Base-by-base conservation (phyloP, 1,140 invertebrate species). In the Cryptotermes secundus region DNA sequence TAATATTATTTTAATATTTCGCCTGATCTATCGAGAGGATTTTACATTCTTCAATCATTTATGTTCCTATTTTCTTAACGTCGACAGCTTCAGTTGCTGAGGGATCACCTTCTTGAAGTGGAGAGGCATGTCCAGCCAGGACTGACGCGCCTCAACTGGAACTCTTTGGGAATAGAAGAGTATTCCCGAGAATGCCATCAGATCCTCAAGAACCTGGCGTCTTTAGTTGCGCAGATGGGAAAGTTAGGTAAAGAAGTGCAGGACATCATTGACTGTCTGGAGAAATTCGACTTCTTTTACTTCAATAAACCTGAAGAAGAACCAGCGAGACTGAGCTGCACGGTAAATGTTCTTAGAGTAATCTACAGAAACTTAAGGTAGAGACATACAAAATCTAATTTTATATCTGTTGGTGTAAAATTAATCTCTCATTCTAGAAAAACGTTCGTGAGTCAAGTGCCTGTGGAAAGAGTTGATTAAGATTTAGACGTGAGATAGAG, bases 61-160 rank as follows among this genome's bases (percentile, higher is more conserved):
- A 16, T 81, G 83, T 80, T 24, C 34, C 81, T 81, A 31, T 84
- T 79, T 85, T 80, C 87, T 87, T 38, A 9, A 38, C 86, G 86
- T 87, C 38, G 3, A 38, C 86, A 92, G 92, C 88, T 94, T 12
- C 90, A 93, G 85, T 91, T 96, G 34, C 88, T 96, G 86, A 94
- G 93, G 84, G 91, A 91, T 1, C 93, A 94, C 85, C 91, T 97
- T 7, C 90, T 92, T 87, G 93, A 96, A 65, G 92, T 96, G 79
- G 95, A 97, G 87, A 92, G 94, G 35, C 92, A 94, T 79, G 95
- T 98, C 83, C 92, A 95, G 84, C 95, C 96, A 36, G 96, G 84
- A 24, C 88, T 95, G 0, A 94, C 93, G 12, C 92, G 96, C 42
- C 93, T 97, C 42, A 96, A 94, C 83, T 98, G 96, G 96, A 95